Conservation (phyloP, 2,113 vertebrate species). For the Synodontis membranacea region DNA sequence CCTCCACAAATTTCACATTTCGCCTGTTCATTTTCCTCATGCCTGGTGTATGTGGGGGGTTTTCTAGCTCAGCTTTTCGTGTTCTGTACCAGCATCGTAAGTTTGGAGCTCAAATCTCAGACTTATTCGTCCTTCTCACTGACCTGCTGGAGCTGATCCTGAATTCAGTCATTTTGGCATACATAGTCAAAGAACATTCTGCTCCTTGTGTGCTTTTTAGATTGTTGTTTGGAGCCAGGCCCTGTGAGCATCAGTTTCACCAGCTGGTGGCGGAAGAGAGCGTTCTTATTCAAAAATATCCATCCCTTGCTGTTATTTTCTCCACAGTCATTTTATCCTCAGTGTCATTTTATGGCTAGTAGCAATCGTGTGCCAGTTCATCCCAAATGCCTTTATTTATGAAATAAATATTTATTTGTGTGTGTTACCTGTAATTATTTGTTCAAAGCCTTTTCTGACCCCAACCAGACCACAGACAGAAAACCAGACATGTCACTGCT, state of each 20-base stretch:
- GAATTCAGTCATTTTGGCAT: background rate
- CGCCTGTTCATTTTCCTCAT: conserved; percentile 1
- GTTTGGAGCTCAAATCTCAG: background rate
- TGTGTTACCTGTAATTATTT: background rate
- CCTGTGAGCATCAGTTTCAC: conserved; percentile 9
- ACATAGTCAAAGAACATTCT: background rate
- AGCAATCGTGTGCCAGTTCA: too few species aligned
- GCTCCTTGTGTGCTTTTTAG: background rate
- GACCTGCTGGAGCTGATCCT: background rate
- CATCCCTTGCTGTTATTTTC: background rate
- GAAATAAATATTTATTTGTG: background rate
- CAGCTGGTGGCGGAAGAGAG: conserved; percentile 3
- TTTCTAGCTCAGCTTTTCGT: background rate
- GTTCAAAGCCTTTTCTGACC: background rate
- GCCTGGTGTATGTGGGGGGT: background rate
- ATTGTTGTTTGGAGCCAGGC: background rate
- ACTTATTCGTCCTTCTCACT: background rate
- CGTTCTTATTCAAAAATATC: conserved; percentile 6
- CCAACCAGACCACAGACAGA: background rate
- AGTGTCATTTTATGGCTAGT: background rate
- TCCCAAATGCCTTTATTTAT: background rate
- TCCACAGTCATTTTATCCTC: background rate
- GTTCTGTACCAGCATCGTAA: background rate
- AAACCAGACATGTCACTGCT: background rate
- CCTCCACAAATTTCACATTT: background rate